Conservation (phyloP, 2,797 vertebrate genomes). For the Pteropus rufus region DNA sequence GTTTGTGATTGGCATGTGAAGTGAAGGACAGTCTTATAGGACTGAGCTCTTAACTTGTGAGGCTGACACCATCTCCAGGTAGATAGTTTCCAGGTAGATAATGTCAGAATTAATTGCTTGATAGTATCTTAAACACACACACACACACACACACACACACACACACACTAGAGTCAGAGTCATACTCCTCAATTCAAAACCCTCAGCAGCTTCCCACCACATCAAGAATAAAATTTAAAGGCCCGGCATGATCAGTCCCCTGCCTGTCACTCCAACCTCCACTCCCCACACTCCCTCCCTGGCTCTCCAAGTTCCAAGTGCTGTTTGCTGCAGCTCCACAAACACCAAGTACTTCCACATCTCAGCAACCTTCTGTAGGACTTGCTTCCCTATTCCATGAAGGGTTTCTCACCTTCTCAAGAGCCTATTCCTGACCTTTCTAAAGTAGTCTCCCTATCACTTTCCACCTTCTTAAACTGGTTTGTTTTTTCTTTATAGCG, state of each 20-base stretch:
- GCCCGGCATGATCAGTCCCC: neutral
- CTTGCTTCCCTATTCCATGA: neutral
- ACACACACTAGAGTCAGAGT: neutral
- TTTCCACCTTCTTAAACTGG: neutral
- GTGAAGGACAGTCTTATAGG: neutral
- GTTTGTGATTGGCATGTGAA: neutral
- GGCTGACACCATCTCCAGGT: neutral
- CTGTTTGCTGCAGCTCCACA: too few relatives aligned
- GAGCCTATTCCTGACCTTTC: neutral
- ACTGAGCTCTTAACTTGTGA: neutral
- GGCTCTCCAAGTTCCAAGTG: neutral
- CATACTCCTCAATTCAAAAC: neutral
- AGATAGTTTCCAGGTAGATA: neutral
- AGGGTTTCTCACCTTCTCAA: neutral
- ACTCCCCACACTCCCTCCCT: too few relatives aligned
- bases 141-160: neutral
- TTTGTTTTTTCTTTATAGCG: neutral
- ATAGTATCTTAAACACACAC: neutral
- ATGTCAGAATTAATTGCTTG: neutral
- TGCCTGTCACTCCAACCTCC: neutral
- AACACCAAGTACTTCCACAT: fast-evolving
- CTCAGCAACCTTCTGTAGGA: neutral
- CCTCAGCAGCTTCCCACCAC: neutral
- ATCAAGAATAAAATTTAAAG: neutral
- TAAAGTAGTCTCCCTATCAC: neutral